Base-by-base conservation (phyloP, 2,888 invertebrate species). In the Anthrax anthrax region DNA sequence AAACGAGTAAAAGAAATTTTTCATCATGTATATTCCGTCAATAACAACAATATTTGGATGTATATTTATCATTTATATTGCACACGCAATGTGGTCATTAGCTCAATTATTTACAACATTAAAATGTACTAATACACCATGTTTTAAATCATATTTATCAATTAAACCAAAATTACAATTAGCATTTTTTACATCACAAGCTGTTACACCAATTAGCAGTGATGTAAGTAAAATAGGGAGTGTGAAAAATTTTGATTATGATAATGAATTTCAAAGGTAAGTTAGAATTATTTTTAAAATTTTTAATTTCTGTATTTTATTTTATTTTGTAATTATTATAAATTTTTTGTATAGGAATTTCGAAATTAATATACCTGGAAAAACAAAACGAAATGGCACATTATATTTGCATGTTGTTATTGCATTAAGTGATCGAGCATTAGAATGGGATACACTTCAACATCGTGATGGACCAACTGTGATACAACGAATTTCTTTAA, bases 311-410 rank as follows among this genome's bases (percentile, higher is more conserved):
- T n/a, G n/a, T n/a, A n/a, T n/a, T n/a, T n/a, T n/a, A n/a, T n/a
- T n/a, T 23, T 23, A 23, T 8, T 5, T 34, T 14, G 12, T 13
- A 39, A 34, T 44, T 44, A 34, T 42, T 36, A 16, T 40, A 18
- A 18, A 13, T 32, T 3, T 23, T 13, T 37, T 23, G 17, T n/a
- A 36, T 61, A 88, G 88, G 57, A 73, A 76, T 42, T 60, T 88
- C 23, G 71, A 70, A 44, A 64, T 94, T 44, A 73, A 77, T 52
- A 70, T 94, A 52, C 87, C 91, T 4, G 65, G 70, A 18, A 77
- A 77, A 62, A 87, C 85, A 0, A 73, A 84, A 14, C 77, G 80
- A 47, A 95, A 95, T 73, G 95, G 94, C 1, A 84, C 85, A 8
- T 62, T 95, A 40, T 84, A 73, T 60, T 74, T 91, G 60, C 87